These are phyloP conservation scores for Carposina sasakii DNA, from an alignment of 1,140 invertebrate species.

Conservation along the genomic window DNA sequence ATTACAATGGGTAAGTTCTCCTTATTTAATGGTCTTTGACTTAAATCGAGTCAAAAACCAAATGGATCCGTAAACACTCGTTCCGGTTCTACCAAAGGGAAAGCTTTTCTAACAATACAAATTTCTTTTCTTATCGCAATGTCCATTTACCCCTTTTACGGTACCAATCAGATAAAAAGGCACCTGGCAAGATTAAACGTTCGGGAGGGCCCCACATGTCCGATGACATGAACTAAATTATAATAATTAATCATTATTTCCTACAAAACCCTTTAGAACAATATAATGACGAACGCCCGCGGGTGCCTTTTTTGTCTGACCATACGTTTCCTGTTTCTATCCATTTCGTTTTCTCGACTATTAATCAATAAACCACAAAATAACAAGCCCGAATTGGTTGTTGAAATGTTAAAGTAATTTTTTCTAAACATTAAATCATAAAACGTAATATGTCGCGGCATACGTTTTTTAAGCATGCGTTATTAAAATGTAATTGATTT, in stretches of 20 bases:
- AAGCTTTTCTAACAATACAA: background rate
- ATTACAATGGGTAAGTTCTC: no score
- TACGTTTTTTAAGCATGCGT: no score
- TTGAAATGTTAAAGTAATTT: no score
- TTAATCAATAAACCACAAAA: constrained; percentile 50
- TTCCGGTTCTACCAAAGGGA: background rate
- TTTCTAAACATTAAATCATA: no score
- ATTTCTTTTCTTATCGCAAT: constrained; percentile 16
- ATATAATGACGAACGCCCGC: constrained; percentile 45
- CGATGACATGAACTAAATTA: constrained; percentile 61
- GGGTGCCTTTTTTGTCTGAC: constrained; percentile 38
- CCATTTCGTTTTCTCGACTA: constrained; percentile 24
- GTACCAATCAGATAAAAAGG: constrained; percentile 53
- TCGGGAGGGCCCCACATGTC: constrained; percentile 37
- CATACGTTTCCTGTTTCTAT: constrained; percentile 46
- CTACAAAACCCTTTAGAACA: constrained; percentile 39
- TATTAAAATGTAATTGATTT: no score
- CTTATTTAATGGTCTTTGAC: no score
- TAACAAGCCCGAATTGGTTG: no score
- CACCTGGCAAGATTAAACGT: constrained; percentile 58
- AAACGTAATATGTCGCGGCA: no score
- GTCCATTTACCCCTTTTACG: constrained; percentile 31
- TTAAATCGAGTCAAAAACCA: no score
- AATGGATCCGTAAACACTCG: no score
- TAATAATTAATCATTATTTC: constrained; percentile 64